Conservation (phyloP, 1,140 invertebrate genomes). For the Microvelia longipes region DNA sequence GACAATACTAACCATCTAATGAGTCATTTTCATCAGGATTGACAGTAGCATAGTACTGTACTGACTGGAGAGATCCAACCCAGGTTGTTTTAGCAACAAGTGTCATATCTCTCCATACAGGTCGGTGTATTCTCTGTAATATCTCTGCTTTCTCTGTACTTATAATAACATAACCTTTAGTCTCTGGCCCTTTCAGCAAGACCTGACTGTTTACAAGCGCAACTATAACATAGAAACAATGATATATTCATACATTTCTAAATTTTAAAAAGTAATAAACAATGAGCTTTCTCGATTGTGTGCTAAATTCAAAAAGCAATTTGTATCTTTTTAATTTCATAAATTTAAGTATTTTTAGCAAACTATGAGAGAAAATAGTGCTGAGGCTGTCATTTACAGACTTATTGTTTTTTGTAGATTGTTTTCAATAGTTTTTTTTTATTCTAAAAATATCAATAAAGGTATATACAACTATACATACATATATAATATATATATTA, state of each 20-base stretch:
- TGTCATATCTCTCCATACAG: constrained; percentile 77
- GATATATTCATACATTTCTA: constrained; percentile 8
- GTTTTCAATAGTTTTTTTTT: too few species aligned
- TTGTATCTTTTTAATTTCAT: too few species aligned
- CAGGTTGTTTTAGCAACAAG: constrained; percentile 87
- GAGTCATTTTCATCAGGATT: constrained; percentile 62
- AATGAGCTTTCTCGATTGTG: background rate
- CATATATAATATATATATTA: too few species aligned
- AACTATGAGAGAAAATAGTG: too few species aligned
- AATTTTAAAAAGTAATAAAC: background rate
- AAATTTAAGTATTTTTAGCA: too few species aligned
- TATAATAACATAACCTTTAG: constrained; percentile 88
- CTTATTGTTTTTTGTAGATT: too few species aligned
- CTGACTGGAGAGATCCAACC: constrained; percentile 86
- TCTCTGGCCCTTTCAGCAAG: constrained; percentile 87
- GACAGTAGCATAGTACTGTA: constrained; percentile 98
- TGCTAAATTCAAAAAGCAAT: background rate
- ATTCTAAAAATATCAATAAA: too few species aligned
- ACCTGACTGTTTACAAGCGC: constrained; percentile 92
- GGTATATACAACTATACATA: too few species aligned
- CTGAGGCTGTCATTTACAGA: too few species aligned
- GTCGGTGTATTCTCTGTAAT: constrained; percentile 73
- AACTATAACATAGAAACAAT: constrained; percentile 60
- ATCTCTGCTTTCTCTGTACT: constrained; percentile 92
- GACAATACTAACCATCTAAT: constrained; percentile 30